Conservation (phyloP, 2,888 invertebrate genomes). For the Tolmerus cingulatus region DNA sequence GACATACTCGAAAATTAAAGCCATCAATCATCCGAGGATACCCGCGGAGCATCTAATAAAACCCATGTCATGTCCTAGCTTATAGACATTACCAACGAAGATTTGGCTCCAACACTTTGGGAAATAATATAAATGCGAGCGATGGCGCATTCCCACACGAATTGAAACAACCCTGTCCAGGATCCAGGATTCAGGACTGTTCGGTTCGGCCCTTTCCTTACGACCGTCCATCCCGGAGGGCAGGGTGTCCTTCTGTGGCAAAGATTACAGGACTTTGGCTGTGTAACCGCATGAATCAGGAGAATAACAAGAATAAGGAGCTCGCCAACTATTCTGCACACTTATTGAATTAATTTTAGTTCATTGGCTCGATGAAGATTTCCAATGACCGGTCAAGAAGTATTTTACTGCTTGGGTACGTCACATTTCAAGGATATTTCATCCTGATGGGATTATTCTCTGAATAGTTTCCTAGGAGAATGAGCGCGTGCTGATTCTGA, state of each 20-base stretch:
- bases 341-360: constrained; percentile 42
- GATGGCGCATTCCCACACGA: not conserved
- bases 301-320: constrained; percentile 34
- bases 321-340: constrained; percentile 7
- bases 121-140: constrained; percentile 4
- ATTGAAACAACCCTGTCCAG: not conserved
- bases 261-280: not conserved
- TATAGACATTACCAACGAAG: constrained; percentile 30
- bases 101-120: constrained; percentile 26
- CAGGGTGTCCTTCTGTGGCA: not conserved
- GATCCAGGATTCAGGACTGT: not conserved
- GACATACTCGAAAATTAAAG: constrained; percentile 40
- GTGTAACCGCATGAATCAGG: constrained; percentile 19
- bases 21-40: constrained; percentile 36
- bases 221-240: not conserved
- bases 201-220: not conserved
- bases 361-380: constrained; percentile 41
- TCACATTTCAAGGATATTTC: constrained; percentile 32
- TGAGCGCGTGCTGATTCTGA: not conserved
- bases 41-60: constrained; percentile 41
- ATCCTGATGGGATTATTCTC: constrained; percentile 25
- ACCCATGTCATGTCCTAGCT: constrained; percentile 37
- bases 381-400: constrained; percentile 38
- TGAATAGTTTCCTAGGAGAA: not conserved
- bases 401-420: constrained; percentile 36